Base-by-base conservation (phyloP, 1,140 invertebrate species). In the Microplitis demolitor region DNA sequence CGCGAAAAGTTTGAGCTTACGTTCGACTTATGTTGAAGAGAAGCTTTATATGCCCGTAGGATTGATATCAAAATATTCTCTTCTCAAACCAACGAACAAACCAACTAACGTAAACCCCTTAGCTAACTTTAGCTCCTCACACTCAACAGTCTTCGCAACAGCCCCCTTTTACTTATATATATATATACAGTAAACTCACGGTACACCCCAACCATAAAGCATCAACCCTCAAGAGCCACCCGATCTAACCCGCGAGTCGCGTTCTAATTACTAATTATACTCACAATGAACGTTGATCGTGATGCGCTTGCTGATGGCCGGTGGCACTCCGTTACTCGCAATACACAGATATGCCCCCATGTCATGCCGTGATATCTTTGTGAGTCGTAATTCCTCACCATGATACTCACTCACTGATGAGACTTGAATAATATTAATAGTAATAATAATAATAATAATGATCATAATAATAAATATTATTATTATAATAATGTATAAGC, bases 271-370 rank as follows among this genome's bases (percentile, higher is more conserved):
- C 69, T 71, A 69, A 76, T 76, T 71, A 64, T 89, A 94, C 94
- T 94, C 88, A 96, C 94, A 96, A 83, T 95, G 92, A 75, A 96
- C 94, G 85, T 90, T 93, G 77, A 96, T 91, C 77, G 90, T 91
- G 78, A 96, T 93, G 76, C 94, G 89, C 85, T 96, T 95, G 86
- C 93, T 94, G 78, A 95, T 92, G 58, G 93, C 90, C 31, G 94
- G 94, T 35, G 93, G 93, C 13, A 94, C 90, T 45, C 91, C 91
- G 76, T 95, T 96, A 76, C 90, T 92, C n/a, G 94, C 94, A 58
- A 95, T 95, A 84, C 94, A 95, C 61, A 95, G 87, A 85, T 95
- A 96, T 68, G 93, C 92, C n/a, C 93, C 93, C 95, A 96, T 96
- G 83, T 96, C 94, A 66, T 92, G 91, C 66, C 95, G 89, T 70